Conservation (phyloP, 2,113 vertebrate genomes). For the Pachyramphus minor region DNA sequence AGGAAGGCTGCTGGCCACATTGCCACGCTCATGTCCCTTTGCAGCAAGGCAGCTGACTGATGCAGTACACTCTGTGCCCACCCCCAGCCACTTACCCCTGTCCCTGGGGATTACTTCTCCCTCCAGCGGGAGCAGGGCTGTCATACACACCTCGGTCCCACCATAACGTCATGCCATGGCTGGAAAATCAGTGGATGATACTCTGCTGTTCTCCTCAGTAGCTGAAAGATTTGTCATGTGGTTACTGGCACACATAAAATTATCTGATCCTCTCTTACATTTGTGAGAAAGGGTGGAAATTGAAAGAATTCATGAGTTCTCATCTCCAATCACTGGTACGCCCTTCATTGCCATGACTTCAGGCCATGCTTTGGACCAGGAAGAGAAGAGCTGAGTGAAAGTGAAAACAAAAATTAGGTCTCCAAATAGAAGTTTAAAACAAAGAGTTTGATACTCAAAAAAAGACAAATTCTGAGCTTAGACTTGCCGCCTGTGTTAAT, state of each 20-base stretch:
- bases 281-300: neutral
- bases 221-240: neutral
- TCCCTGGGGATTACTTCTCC: neutral
- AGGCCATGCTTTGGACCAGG: neutral
- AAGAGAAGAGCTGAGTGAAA: neutral
- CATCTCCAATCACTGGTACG: neutral
- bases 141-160: neutral
- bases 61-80: too few relatives aligned
- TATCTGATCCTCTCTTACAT: neutral
- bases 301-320: neutral
- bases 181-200: neutral
- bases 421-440: neutral
- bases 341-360: neutral
- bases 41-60: neutral
- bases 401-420: neutral
- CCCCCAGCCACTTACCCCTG: accelerated
- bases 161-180: neutral
- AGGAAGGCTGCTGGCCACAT: neutral
- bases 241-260: neutral
- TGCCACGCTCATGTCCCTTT: neutral
- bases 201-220: neutral
- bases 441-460: neutral
- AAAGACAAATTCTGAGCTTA: neutral
- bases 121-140: neutral
- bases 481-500: neutral